phyloP scores from a whole-genome alignment of 2,113 vertebrate species.

The Picathartes gymnocephalus region DNA sequence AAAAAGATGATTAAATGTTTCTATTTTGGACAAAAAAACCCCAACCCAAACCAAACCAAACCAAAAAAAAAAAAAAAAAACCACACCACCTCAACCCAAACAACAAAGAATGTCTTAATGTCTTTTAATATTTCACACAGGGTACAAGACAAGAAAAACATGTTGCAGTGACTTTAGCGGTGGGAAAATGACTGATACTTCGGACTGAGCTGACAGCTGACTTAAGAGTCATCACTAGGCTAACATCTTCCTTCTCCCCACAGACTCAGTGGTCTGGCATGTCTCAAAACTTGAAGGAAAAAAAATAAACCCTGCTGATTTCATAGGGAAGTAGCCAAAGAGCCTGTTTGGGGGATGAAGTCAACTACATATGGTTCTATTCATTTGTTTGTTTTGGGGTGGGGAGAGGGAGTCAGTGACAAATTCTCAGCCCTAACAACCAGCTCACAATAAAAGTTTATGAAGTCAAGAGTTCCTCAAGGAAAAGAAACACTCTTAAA shows the following conservation, averaged over 20 bases:
- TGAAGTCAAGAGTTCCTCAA: conserved; percentile 25
- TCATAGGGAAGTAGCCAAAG: conserved; percentile 33
- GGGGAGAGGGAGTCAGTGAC: conserved; percentile 47
- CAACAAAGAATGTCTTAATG: background rate
- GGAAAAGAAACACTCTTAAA: conserved; percentile 14
- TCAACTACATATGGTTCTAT: conserved; percentile 59
- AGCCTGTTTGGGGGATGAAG: conserved; percentile 37
- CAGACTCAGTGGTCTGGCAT: conserved; percentile 20
- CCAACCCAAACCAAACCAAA: too few species aligned
- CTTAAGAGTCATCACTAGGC: background rate
- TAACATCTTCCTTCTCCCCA: background rate
- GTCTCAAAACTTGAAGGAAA: background rate
- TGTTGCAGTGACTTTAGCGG: background rate
- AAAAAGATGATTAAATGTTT: conserved; percentile 27
- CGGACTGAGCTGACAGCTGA: background rate
- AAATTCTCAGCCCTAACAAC: conserved; percentile 57
- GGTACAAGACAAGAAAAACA: background rate
- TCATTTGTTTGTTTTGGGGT: conserved; percentile 62
- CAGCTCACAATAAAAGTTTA: conserved; percentile 35
- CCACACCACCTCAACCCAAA: background rate
- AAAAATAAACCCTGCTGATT: background rate
- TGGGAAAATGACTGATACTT: background rate
- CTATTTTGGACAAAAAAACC: background rate
- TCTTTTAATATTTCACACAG: background rate
- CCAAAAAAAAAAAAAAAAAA: background rate